phyloP scores from a whole-genome alignment of 2,113 vertebrate species.

The Oenanthe melanoleuca region DNA sequence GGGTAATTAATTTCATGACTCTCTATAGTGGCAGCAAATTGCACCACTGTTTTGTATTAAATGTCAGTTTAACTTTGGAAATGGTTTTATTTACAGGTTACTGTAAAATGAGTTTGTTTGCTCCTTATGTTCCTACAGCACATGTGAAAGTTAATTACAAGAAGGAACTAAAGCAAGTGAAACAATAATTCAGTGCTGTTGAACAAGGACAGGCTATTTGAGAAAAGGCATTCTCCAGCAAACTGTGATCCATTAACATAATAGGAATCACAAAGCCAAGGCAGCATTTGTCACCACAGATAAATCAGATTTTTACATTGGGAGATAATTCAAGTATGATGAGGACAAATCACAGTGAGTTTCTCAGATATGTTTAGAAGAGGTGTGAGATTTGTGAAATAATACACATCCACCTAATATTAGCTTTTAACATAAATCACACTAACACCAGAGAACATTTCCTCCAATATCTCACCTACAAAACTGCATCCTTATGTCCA shows the following conservation, averaged over 20 bases:
- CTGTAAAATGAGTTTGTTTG: conserved; percentile 29
- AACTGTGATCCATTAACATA: not conserved
- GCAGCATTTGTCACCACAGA: not conserved
- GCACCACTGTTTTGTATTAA: not conserved
- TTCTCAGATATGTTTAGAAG: not conserved
- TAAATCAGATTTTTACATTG: not conserved
- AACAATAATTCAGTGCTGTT: conserved; percentile 37
- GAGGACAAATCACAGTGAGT: not conserved
- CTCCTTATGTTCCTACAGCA: not conserved
- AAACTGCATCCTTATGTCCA: not conserved
- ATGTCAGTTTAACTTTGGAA: conserved; percentile 6
- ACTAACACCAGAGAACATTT: not conserved
- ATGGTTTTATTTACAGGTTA: conserved; percentile 44
- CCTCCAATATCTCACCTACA: not conserved
- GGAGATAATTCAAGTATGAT: conserved; percentile 4
- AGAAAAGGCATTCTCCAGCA: conserved; percentile 16
- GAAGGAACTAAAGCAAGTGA: not conserved
- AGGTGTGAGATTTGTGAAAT: not conserved
- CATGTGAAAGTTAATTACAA: conserved; percentile 36
- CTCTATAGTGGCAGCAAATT: not conserved
- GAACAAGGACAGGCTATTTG: not conserved
- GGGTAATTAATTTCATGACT: not conserved
- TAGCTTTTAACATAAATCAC: not conserved
- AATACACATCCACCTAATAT: not conserved
- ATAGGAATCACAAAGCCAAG: not conserved